A percentile compares a stretch with the other conserved stretches of the same genome.
Evolutionary conservation across 2,888 invertebrate species (phyloP).

Genomic region (Siphlonurus alternatus): DNA sequence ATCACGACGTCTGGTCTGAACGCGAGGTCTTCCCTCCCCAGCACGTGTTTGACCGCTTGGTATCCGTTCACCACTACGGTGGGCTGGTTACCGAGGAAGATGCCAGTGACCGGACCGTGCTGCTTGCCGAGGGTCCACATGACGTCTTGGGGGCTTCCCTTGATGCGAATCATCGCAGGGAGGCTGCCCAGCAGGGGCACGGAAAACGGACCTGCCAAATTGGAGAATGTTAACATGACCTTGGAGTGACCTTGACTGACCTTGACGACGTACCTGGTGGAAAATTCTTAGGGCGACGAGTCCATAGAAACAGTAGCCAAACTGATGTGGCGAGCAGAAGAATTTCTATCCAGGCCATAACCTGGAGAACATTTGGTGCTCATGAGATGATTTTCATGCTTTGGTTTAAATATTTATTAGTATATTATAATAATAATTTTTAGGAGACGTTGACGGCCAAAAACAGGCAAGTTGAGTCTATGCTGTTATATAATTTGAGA

Average conservation of each 20-base stretch:
- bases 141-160: too few relatives aligned
- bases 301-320: neutral
- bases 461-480: too few relatives aligned
- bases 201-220: neutral
- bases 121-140: neutral
- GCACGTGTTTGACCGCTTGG: conserved; percentile 4
- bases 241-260: too few relatives aligned
- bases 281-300: neutral
- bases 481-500: too few relatives aligned
- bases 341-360: neutral
- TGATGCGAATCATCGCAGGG: too few relatives aligned
- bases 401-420: too few relatives aligned
- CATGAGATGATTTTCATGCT: too few relatives aligned
- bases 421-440: too few relatives aligned
- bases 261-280: neutral
- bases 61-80: conserved; percentile 1
- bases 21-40: conserved; percentile 3
- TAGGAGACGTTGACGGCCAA: too few relatives aligned
- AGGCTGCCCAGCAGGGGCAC: too few relatives aligned
- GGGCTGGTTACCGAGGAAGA: conserved; percentile 1
- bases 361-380: neutral
- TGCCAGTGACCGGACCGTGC: conserved; percentile 4
- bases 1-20: neutral
- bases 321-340: neutral
- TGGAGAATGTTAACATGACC: too few relatives aligned